phyloP scores from a whole-genome alignment of 2,797 vertebrate species.

The Delichon dasypus region DNA sequence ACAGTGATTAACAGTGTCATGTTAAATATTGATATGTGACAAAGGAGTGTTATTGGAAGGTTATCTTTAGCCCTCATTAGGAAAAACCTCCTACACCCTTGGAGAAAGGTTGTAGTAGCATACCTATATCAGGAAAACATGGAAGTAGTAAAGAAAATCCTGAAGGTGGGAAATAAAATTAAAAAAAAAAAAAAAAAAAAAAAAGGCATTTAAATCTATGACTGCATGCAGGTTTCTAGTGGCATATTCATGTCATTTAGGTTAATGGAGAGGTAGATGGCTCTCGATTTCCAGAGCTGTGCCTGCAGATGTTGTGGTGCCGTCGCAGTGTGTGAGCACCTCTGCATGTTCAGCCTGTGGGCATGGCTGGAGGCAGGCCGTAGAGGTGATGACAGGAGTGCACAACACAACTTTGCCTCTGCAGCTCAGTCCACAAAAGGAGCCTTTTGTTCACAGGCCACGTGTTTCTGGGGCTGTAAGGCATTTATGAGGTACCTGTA shows the following conservation, averaged over 20 bases:
- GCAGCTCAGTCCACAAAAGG: neutral
- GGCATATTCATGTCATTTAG: neutral
- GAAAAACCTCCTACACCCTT: neutral
- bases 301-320: neutral
- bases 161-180: neutral
- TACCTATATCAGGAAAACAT: neutral
- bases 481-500: neutral
- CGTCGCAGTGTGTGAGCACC: accelerated
- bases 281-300: neutral
- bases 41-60: neutral
- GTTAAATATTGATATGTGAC: neutral
- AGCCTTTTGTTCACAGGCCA: accelerated
- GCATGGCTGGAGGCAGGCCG: neutral
- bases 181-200: no score
- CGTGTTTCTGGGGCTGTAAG: neutral
- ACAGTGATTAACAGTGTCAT: neutral
- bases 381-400: neutral
- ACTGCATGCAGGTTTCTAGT: neutral
- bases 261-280: neutral
- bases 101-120: neutral
- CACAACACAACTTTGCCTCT: neutral
- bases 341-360: accelerated
- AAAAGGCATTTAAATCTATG: neutral
- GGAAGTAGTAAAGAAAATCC: neutral
- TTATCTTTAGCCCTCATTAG: neutral